Percentiles rank a stretch among this genome's conserved stretches.
These are phyloP conservation scores for Crotalus viridis DNA, from an alignment of 2,113 vertebrate genomes.

Conservation along the genomic window DNA sequence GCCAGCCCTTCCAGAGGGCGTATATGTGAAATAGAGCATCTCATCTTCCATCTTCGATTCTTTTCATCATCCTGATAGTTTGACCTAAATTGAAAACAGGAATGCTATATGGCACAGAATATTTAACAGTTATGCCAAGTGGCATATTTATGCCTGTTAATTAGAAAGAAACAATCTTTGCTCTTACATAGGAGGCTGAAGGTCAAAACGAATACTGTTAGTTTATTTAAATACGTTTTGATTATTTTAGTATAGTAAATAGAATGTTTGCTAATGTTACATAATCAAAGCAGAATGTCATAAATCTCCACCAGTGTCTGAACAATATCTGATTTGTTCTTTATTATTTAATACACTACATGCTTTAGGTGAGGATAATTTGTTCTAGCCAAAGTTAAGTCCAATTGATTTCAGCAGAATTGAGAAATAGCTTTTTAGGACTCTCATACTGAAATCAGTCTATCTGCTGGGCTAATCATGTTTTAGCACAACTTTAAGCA, in stretches of 20 bases:
- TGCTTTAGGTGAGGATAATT: not conserved
- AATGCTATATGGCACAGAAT: constrained; percentile 42
- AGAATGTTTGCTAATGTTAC: not conserved
- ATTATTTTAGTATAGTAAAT: not conserved
- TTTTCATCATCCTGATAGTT: constrained; percentile 68
- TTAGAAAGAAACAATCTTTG: not conserved
- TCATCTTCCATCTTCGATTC: constrained; percentile 54
- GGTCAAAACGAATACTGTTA: not conserved
- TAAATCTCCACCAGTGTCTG: not conserved
- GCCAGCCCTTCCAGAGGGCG: constrained; percentile 79
- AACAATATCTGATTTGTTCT: not conserved
- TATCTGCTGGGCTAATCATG: not conserved
- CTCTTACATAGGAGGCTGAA: not conserved
- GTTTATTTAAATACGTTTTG: not conserved
- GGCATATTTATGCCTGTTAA: constrained; percentile 12
- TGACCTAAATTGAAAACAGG: constrained; percentile 81
- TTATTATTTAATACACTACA: not conserved
- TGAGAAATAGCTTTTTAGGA: not conserved
- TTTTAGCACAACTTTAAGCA: not conserved
- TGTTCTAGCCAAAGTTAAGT: not conserved
- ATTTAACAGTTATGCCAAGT: not conserved
- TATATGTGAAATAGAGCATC: constrained; percentile 78
- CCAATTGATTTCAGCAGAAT: not conserved
- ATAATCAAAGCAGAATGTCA: not conserved
- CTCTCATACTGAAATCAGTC: not conserved